These are phyloP conservation scores for Myotis davidii DNA, from an alignment of 2,113 vertebrate species.

Conservation along the genomic window DNA sequence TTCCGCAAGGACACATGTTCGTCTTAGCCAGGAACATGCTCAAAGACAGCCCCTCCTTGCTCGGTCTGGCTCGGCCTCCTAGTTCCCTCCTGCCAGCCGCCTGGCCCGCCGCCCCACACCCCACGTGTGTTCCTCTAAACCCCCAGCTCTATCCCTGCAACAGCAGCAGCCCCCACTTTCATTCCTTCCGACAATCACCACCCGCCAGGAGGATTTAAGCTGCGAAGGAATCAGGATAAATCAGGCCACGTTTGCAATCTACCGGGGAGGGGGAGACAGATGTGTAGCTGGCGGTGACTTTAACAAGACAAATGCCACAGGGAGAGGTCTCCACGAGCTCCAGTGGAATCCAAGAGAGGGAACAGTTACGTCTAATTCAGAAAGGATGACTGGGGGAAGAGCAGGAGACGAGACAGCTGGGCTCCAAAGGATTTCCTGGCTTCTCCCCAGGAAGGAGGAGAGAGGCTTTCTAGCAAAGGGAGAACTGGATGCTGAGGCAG, in stretches of 20 bases:
- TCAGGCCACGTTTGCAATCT: rapidly evolving
- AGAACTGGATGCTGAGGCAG: not conserved
- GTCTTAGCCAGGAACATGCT: rapidly evolving
- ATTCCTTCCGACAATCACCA: rapidly evolving
- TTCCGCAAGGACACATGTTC: not conserved
- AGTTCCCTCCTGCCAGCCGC: not conserved
- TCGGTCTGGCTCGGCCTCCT: rapidly evolving
- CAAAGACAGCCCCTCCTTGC: not conserved
- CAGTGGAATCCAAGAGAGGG: not conserved
- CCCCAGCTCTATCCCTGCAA: not conserved
- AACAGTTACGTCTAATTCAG: not conserved
- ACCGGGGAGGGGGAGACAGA: not conserved
- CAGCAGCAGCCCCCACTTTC: not conserved
- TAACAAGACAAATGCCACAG: rapidly evolving
- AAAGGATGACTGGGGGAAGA: not conserved
- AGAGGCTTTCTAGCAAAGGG: not conserved
- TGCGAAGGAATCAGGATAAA: rapidly evolving
- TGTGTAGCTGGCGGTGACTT: not conserved
- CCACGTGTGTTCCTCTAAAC: rapidly evolving
- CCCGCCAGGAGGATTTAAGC: not conserved
- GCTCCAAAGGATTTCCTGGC: not conserved
- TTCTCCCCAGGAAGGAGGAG: not conserved
- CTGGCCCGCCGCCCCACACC: not conserved
- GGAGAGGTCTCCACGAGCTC: not conserved
- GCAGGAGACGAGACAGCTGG: not conserved